Base-by-base conservation (phyloP, 1,140 invertebrate genomes). In the Scaptomyza graminum region DNA sequence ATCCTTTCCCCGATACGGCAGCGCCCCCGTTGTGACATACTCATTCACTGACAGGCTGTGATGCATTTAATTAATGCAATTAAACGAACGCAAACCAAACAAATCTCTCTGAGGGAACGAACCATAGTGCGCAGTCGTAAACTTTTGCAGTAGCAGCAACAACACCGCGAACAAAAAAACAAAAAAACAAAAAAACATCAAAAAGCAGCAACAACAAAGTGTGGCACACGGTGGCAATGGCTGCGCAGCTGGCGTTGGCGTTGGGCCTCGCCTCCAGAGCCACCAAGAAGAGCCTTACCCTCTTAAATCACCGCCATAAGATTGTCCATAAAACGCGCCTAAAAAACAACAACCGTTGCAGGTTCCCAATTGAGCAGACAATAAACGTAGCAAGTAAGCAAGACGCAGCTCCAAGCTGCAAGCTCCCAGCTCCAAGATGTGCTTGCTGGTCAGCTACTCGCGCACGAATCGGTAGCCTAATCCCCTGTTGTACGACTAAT, bases 401-500 rank as follows among this genome's bases (percentile, higher is more conserved):
- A 62, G 50, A n/a, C 37, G 37, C 56, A 28, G 60, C 62, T 25
- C 39, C 41, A 57, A 31, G 44, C 47, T 37, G 4, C 47, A 64
- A 51, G 31, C 31, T 9, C 31, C 31, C 15, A 67, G 47, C 64
- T 51, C 11, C 55, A 60, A 25, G 41, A 43, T 11, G 37, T 43
- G 65, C 22, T 51, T 41, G 41, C 47, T 71, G 68, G 70, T 61
- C 69, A 71, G 68, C 49, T 71, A 43, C 57, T 70, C 72, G 76
- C 61, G 67, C 71, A 76, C 83, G 83, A 87, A 87, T 87, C 90
- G 85, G 90, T 90, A 90, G 90, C 90, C 89, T 90, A 90, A 85
- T 85, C 82, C 82, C 82, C 81, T 85, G 83, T 90, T 90, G 83
- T 88, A 90, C 85, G 85, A 90, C 90, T 90, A 85, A 88, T 91